Evolutionary conservation across 1,140 invertebrate genomes (phyloP).

Genomic region (Caenorhabditis brenneri): DNA sequence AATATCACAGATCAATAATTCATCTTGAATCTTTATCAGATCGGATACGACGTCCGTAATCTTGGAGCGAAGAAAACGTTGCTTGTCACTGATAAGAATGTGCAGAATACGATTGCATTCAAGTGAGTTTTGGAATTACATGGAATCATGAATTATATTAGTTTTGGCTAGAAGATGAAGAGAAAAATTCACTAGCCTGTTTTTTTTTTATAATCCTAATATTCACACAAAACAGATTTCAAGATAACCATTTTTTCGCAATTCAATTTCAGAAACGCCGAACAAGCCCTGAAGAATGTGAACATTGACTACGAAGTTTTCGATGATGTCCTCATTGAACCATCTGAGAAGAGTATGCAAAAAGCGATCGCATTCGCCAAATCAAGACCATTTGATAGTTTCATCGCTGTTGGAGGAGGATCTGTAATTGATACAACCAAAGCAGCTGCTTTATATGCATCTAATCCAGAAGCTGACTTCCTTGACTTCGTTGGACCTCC

Average conservation of each 20-base stretch:
- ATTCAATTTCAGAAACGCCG: slow-evolving; percentile 66
- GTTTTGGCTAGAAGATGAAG: too few species aligned
- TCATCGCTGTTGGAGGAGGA: slow-evolving; percentile 86
- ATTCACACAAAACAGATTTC: too few species aligned
- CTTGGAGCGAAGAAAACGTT: slow-evolving; percentile 81
- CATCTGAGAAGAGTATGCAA: slow-evolving; percentile 81
- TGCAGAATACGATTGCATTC: slow-evolving; percentile 78
- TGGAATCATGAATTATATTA: too few species aligned
- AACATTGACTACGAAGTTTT: slow-evolving; percentile 81
- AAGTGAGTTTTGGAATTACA: slow-evolving; percentile 73
- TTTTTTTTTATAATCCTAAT: too few species aligned
- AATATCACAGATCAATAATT: slow-evolving; percentile 11
- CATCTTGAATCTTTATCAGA: slow-evolving; percentile 54
- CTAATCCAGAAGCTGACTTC: slow-evolving; percentile 82
- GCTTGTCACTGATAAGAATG: slow-evolving; percentile 82
- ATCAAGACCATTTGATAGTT: slow-evolving; percentile 79
- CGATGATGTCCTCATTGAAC: slow-evolving; percentile 83
- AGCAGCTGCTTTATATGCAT: slow-evolving; percentile 84
- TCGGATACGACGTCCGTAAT: slow-evolving; percentile 83
- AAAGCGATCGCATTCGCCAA: slow-evolving; percentile 81
- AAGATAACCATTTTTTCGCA: too few species aligned
- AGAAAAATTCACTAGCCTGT: too few species aligned
- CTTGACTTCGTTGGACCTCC: slow-evolving; percentile 88
- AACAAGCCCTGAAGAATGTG: slow-evolving; percentile 79
- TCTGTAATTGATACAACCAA: slow-evolving; percentile 91